Evolutionary conservation across 2,888 invertebrate species (phyloP).

Genomic region (Prosopocoilus inquinatus): DNA sequence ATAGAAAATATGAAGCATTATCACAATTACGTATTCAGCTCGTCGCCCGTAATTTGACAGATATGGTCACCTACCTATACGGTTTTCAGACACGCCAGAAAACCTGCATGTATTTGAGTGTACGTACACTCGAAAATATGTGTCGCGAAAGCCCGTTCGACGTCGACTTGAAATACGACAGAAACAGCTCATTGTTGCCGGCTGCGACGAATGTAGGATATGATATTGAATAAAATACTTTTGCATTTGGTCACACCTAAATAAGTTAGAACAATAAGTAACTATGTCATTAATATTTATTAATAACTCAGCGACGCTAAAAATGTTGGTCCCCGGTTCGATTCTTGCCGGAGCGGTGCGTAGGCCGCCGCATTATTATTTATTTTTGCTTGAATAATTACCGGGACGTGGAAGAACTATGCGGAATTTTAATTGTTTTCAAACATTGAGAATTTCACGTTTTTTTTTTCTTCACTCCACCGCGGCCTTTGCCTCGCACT

Average conservation of each 20-base stretch:
- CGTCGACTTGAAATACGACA: conserved; percentile 11
- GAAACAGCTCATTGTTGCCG: conserved; percentile 23
- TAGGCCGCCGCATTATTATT: no score
- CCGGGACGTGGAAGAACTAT: no score
- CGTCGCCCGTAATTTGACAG: conserved; percentile 13
- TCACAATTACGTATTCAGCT: conserved; percentile 12
- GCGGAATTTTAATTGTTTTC: no score
- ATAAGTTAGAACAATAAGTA: conserved; percentile 31
- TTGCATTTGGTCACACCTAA: conserved; percentile 33
- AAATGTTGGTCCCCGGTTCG: conserved; percentile 11
- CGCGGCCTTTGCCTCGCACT: no score
- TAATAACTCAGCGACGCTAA: conserved; percentile 15
- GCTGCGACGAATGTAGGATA: conserved; percentile 22
- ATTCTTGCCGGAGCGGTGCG: background rate
- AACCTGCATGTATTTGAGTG: no score
- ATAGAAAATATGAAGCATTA: no score
- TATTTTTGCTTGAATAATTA: no score
- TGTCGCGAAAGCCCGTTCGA: background rate
- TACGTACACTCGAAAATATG: no score
- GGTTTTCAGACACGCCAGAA: no score
- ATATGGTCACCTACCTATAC: conserved; percentile 9
- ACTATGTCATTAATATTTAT: conserved; percentile 30
- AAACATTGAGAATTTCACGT: no score
- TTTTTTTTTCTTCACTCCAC: no score
- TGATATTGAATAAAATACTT: conserved; percentile 28